phyloP scores from a whole-genome alignment of 1,140 invertebrate species.

The Araneus ventricosus region DNA sequence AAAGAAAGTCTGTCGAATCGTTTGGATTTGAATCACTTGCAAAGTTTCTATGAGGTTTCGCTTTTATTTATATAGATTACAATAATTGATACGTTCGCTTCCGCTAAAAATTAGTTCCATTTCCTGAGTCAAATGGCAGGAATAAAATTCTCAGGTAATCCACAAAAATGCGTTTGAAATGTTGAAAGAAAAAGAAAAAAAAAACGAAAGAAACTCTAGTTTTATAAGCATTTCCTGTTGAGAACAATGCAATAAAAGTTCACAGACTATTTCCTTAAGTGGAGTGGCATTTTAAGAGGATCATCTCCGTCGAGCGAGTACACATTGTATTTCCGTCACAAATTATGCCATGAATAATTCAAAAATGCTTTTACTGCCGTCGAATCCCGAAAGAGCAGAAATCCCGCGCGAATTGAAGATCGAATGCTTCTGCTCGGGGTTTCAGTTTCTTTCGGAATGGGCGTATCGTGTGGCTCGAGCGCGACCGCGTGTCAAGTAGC shows the following conservation, averaged over 20 bases:
- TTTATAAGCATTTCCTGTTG: not conserved
- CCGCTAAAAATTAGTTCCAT: too few relatives aligned
- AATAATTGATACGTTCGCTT: too few relatives aligned
- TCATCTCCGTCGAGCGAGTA: not conserved
- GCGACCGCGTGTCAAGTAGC: not conserved
- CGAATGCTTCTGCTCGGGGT: not conserved
- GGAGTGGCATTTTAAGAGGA: not conserved
- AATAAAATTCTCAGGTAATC: too few relatives aligned
- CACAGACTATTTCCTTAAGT: not conserved
- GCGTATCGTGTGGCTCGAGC: not conserved
- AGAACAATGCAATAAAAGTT: constrained; percentile 12
- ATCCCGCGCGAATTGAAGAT: not conserved
- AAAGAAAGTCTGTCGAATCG: too few relatives aligned
- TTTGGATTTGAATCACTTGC: too few relatives aligned
- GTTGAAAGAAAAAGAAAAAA: not conserved
- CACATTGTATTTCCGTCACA: not conserved
- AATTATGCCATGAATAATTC: constrained; percentile 11
- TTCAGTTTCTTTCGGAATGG: not conserved
- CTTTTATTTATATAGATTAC: too few relatives aligned
- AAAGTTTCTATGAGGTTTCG: too few relatives aligned
- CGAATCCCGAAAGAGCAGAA: not conserved
- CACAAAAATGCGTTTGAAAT: too few relatives aligned
- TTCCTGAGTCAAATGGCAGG: too few relatives aligned
- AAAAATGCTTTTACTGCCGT: not conserved
- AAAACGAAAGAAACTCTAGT: not conserved